Evolutionary conservation across 1,140 invertebrate genomes (phyloP).

Genomic region (Ruditapes philippinarum): DNA sequence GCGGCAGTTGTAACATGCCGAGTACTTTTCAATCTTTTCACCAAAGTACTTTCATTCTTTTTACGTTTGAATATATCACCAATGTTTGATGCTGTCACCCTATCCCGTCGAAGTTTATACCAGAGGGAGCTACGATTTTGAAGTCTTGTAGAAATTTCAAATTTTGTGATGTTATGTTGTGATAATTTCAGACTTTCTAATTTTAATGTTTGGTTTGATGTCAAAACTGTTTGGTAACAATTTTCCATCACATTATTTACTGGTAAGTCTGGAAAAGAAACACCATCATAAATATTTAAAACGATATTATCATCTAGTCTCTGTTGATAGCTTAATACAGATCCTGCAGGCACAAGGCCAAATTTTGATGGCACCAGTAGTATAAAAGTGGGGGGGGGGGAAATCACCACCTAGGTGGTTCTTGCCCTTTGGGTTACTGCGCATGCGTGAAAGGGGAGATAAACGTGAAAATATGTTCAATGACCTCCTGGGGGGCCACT

Average conservation of each 20-base stretch:
- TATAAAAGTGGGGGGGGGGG: too few relatives aligned
- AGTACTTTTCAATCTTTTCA: background rate
- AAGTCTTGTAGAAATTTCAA: conserved; percentile 33
- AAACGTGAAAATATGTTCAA: too few relatives aligned
- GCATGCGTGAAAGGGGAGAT: too few relatives aligned
- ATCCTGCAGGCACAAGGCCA: conserved; percentile 44
- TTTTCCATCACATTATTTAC: background rate
- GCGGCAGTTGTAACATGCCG: background rate
- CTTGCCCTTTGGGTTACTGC: too few relatives aligned
- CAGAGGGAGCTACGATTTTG: conserved; percentile 1
- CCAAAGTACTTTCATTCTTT: background rate
- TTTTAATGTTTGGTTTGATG: background rate
- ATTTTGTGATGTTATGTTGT: background rate
- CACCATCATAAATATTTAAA: conserved; percentile 54
- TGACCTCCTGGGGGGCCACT: too few relatives aligned
- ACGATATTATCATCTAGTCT: conserved; percentile 29
- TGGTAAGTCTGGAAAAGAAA: conserved; percentile 54
- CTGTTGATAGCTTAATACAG: conserved; percentile 64
- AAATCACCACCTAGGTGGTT: too few relatives aligned
- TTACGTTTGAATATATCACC: background rate
- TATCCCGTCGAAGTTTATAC: background rate
- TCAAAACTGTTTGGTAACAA: background rate
- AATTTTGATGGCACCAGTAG: too few relatives aligned
- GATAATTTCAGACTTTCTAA: background rate
- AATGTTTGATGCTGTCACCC: background rate